These are phyloP conservation scores for Alauda arvensis DNA, from an alignment of 2,797 vertebrate genomes.

Conservation along the genomic window DNA sequence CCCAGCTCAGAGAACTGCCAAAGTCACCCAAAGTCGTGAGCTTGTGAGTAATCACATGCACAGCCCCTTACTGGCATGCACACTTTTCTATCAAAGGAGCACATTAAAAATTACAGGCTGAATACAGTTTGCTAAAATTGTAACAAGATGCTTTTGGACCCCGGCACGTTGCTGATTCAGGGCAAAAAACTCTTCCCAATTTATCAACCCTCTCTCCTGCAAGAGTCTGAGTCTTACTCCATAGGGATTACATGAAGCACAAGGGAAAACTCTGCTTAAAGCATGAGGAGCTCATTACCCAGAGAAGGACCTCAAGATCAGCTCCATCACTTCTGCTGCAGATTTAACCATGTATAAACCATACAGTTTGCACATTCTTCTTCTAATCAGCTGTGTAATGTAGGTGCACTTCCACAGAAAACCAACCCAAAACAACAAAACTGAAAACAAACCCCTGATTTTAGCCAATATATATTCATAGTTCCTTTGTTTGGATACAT, in stretches of 20 bases:
- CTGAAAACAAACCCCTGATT: background rate
- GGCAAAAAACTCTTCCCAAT: background rate
- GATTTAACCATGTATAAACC: background rate
- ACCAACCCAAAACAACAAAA: background rate
- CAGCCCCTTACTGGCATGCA: background rate
- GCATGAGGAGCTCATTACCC: background rate
- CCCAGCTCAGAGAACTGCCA: background rate
- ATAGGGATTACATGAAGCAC: background rate
- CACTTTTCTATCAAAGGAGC: background rate
- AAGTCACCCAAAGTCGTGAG: background rate
- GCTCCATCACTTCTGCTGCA: background rate
- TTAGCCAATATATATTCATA: constrained; percentile 44
- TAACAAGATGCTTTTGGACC: background rate
- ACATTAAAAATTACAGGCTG: background rate
- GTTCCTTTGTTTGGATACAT: background rate
- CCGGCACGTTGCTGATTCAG: background rate
- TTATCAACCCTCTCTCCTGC: background rate
- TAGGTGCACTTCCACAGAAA: background rate
- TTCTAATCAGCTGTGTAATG: background rate
- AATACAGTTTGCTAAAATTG: background rate
- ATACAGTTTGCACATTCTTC: background rate
- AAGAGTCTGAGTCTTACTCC: background rate
- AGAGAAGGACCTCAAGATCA: background rate
- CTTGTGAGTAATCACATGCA: background rate
- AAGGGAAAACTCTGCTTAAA: background rate